Conservation (phyloP, 2,797 vertebrate species). For the Centropyge bicolor region DNA sequence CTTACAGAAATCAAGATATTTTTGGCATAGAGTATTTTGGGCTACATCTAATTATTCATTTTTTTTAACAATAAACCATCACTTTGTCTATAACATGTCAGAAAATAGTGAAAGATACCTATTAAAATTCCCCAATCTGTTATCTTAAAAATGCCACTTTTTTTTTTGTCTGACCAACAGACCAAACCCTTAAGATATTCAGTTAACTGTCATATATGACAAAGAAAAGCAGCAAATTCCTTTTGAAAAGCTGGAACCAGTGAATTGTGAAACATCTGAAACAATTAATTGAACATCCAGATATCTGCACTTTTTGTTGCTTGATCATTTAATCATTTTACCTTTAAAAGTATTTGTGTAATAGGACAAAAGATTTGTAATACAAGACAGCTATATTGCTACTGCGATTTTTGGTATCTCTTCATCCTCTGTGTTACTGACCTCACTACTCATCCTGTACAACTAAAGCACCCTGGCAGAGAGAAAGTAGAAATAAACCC, state of each 20-base stretch:
- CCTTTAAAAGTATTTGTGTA: neutral
- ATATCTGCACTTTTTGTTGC: no score
- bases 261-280: neutral
- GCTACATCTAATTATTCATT: neutral
- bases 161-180: no score
- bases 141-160: neutral
- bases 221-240: neutral
- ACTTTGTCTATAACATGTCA: neutral
- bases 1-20: conserved; percentile 17
- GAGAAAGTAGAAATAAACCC: conserved; percentile 75
- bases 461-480: conserved; percentile 50
- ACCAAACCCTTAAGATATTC: neutral
- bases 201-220: neutral
- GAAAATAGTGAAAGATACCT: neutral
- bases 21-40: neutral
- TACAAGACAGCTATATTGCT: neutral
- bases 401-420: conserved; percentile 16
- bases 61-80: neutral
- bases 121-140: neutral
- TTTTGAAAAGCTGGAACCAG: neutral
- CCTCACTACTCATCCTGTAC: conserved; percentile 25
- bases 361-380: neutral
- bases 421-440: conserved; percentile 34
- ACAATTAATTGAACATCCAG: neutral
- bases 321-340: neutral